Percentiles rank a stretch among this genome's conserved stretches.
These are phyloP conservation scores for Oreochromis mossambicus DNA, from an alignment of 2,797 vertebrate genomes.

Conservation along the genomic window DNA sequence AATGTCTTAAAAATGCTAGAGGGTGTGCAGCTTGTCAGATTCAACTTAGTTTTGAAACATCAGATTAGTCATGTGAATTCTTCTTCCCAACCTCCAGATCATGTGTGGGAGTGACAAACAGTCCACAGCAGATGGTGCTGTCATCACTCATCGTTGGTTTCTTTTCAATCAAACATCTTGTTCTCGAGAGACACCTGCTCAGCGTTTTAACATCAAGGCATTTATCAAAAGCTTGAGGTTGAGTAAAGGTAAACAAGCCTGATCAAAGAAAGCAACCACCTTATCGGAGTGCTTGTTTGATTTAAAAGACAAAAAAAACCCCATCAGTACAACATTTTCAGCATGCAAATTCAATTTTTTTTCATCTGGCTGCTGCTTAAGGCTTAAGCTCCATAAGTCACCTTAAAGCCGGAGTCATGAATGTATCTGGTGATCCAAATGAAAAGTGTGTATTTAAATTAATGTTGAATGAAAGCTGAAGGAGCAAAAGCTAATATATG, in stretches of 20 bases:
- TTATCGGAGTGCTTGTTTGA: neutral
- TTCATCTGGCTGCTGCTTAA: neutral
- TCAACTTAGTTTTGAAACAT: neutral
- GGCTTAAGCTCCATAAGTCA: neutral
- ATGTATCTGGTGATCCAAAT: neutral
- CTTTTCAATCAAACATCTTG: neutral
- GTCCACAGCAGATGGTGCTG: constrained; percentile 60
- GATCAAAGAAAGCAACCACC: neutral
- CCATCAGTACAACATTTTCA: neutral
- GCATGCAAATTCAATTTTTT: rapidly evolving
- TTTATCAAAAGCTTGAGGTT: neutral
- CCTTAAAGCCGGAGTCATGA: neutral
- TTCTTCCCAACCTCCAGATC: neutral
- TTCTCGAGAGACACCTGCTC: neutral
- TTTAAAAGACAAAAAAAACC: rapidly evolving
- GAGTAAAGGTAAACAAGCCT: neutral
- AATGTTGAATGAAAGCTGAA: neutral
- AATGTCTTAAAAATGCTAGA: neutral
- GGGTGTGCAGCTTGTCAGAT: neutral
- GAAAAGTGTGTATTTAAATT: neutral
- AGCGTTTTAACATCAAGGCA: neutral
- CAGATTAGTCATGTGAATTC: neutral
- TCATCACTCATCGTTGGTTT: neutral
- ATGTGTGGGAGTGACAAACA: constrained; percentile 35
- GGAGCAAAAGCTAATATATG: neutral